These are phyloP conservation scores for Scolopax rusticola DNA, from an alignment of 2,797 vertebrate species.

Conservation along the genomic window DNA sequence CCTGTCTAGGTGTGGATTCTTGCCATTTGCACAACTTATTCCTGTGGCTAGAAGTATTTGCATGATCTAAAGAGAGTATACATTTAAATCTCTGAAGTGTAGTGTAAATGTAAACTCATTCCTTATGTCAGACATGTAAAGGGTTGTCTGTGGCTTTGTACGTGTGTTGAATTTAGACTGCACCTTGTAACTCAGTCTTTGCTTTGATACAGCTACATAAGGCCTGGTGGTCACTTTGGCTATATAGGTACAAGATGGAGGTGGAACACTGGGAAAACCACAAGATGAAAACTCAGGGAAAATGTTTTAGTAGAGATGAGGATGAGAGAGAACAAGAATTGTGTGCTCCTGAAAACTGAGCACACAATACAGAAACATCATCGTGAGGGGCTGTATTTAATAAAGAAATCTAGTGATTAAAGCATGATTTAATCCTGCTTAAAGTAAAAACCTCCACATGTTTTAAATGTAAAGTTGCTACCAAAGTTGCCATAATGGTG, in stretches of 20 bases:
- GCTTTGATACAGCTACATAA: background rate
- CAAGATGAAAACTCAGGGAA: background rate
- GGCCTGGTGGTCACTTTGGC: background rate
- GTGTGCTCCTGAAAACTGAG: background rate
- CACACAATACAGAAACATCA: background rate
- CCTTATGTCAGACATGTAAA: background rate
- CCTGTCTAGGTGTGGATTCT: background rate
- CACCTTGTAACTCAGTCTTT: background rate
- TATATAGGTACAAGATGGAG: fast-evolving
- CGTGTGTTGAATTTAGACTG: fast-evolving
- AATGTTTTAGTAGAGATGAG: background rate
- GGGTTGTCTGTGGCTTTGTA: background rate
- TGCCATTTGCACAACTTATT: background rate
- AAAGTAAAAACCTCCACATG: background rate
- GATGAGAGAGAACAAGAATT: background rate
- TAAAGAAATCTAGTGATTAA: background rate
- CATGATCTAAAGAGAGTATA: background rate
- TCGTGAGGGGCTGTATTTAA: background rate
- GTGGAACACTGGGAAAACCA: background rate
- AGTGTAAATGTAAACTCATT: background rate
- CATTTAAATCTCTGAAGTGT: background rate
- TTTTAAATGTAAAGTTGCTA: background rate
- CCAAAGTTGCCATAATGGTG: background rate
- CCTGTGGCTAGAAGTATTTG: background rate
- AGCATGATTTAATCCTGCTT: background rate